Evolutionary conservation across 2,113 vertebrate genomes (phyloP), one percentile per base, ranked within the genome.

Genomic region (Pseudorhombus dupliciocellatus): DNA sequence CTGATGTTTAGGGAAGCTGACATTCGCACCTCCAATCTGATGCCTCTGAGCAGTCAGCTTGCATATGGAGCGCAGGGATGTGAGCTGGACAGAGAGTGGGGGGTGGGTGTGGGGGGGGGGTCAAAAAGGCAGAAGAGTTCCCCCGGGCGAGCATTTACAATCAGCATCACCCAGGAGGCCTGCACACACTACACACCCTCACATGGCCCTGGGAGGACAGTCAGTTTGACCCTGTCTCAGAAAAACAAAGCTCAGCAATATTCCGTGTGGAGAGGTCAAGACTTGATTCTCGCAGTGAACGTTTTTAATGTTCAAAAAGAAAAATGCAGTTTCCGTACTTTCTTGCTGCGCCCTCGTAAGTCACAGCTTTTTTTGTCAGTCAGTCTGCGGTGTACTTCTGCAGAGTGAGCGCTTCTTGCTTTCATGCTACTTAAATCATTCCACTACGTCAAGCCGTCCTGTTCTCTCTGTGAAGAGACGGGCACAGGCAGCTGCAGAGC

Each of bases 201-300:
- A 61, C 65, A 48, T 66, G 20, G 46, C 70, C 81, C 42, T 9
- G 56, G 82, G 84, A 80, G 44, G 52, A 73, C 25, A n/a, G 73
- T 83, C 75, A n/a, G 26, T 71, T 87, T 90, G 85, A 90, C 87
- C 85, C 78, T 72, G 42, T 54, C 76, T 81, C 72, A 59, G 46
- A 81, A 57, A 61, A 25, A 63, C 52, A 30, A 55, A 55, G 26
- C 24, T 16, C 26, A n/a, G 24, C 20, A 26, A 9, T 18, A n/a
- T 9, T 44, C 15, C 11, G 11, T 28, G 18, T 11, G 0, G 1
- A 58, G 18, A 53, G 8, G 40, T 42, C 28, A 34, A 25, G 22
- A 12, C 15, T 25, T 24, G 51, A 53, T 9, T 10, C 8, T 37
- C 34, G 20, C 48, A 14, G 21, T 25, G 21, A 50, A 50, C 3